A percentile compares a stretch with the other conserved stretches of the same genome.
phyloP scores from a whole-genome alignment of 1,140 invertebrate genomes.

The Schlechtendalia chinensis region DNA sequence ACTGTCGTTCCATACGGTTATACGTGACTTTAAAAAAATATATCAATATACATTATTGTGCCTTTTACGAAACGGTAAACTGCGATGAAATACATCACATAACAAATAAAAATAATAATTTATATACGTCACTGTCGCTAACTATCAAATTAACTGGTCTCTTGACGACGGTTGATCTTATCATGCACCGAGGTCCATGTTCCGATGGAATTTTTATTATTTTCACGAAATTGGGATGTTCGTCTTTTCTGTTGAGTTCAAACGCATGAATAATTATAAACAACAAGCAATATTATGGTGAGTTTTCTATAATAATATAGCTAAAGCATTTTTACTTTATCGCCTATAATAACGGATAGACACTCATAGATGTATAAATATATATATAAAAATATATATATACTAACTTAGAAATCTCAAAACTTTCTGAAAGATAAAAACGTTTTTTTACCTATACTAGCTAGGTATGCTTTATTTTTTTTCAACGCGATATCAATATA shows the following conservation, averaged over 20 bases:
- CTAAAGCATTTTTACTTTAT: neutral
- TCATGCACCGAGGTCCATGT: conserved; percentile 5
- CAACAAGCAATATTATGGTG: neutral
- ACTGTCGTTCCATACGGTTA: conserved; percentile 7
- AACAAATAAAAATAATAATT: neutral
- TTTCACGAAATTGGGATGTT: neutral
- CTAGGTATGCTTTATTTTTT: no score
- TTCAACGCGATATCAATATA: no score
- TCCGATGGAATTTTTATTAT: neutral
- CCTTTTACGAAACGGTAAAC: neutral
- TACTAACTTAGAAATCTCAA: neutral
- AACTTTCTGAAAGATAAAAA: no score
- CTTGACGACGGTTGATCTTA: neutral
- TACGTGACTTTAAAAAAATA: neutral
- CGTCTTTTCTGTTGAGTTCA: neutral
- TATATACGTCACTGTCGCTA: conserved; percentile 28
- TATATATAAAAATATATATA: no score
- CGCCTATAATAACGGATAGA: neutral
- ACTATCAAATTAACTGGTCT: neutral
- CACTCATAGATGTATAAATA: no score
- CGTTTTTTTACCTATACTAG: no score
- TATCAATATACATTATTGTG: neutral
- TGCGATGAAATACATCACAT: neutral
- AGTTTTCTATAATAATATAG: neutral
- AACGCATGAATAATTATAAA: neutral